Percentiles rank a stretch among this genome's conserved stretches.
phyloP scores from a whole-genome alignment of 2,113 vertebrate genomes.

The Pteronura brasiliensis region DNA sequence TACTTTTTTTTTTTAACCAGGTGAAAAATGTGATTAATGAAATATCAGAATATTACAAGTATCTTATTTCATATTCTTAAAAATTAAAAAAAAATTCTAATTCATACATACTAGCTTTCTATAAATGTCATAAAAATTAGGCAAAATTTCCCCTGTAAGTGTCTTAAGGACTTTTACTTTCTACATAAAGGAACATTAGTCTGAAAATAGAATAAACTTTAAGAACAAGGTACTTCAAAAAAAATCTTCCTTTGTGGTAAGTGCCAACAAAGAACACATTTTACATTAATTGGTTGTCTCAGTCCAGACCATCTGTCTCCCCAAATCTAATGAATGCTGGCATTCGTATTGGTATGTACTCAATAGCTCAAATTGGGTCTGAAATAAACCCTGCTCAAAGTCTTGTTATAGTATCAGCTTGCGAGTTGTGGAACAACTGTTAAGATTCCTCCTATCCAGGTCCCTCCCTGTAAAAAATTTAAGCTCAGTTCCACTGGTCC shows the following conservation, averaged over 20 bases:
- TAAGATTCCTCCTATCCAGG: constrained; percentile 37
- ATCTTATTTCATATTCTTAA: not conserved
- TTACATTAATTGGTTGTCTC: constrained; percentile 86
- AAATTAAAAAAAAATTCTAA: not conserved
- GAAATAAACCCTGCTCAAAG: constrained; percentile 76
- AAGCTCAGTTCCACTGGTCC: not conserved
- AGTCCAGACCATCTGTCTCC: constrained; percentile 86
- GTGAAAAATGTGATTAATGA: constrained; percentile 41
- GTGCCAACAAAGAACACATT: constrained; percentile 83
- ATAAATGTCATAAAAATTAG: constrained; percentile 35
- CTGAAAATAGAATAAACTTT: constrained; percentile 78
- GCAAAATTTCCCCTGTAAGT: constrained; percentile 24
- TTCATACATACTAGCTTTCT: constrained; percentile 23
- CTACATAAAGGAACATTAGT: constrained; percentile 45
- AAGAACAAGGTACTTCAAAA: constrained; percentile 76
- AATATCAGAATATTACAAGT: constrained; percentile 40
- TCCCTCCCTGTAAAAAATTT: not conserved
- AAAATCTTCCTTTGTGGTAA: constrained; percentile 78
- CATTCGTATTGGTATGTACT: constrained; percentile 78
- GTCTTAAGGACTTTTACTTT: constrained; percentile 39
- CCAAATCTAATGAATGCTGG: constrained; percentile 81
- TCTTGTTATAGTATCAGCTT: constrained; percentile 60
- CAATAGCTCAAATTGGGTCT: constrained; percentile 79
- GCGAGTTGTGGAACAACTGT: constrained; percentile 14
- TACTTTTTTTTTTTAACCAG: not conserved